Percentiles rank a stretch among this genome's conserved stretches.
phyloP scores from a whole-genome alignment of 2,888 invertebrate genomes.

The Mayetiola destructor region DNA sequence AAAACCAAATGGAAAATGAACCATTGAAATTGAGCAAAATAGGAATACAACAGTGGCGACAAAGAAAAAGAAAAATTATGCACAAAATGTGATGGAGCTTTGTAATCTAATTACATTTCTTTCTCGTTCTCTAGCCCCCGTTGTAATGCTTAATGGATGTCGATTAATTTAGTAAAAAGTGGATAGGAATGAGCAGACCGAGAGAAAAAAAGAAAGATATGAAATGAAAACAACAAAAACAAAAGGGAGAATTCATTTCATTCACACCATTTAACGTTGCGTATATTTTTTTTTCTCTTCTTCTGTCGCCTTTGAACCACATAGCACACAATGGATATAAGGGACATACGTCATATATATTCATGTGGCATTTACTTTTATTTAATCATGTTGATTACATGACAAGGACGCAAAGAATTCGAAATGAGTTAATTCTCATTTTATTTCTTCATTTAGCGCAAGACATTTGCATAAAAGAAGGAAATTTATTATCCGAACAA shows the following conservation, averaged over 20 bases:
- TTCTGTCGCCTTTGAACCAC: no score
- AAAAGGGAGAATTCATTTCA: background rate
- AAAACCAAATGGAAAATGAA: no score
- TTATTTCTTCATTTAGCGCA: background rate
- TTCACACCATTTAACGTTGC: background rate
- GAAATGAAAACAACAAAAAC: background rate
- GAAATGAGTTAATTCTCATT: slow-evolving; percentile 3
- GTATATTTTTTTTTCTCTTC: background rate
- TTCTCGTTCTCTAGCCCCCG: no score
- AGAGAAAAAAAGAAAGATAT: no score
- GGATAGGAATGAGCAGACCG: no score
- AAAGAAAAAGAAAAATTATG: slow-evolving; percentile 8
- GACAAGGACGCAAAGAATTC: background rate
- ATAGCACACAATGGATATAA: no score
- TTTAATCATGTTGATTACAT: background rate
- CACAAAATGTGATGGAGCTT: background rate
- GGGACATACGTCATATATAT: no score
- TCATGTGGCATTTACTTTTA: background rate
- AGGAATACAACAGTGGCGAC: background rate
- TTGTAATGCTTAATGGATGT: background rate
- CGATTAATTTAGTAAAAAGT: slow-evolving; percentile 1
- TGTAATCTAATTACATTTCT: slow-evolving; percentile 6
- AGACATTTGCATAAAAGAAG: no score
- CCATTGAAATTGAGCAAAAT: background rate
- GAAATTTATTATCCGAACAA: no score